Base-by-base conservation (phyloP, 2,113 vertebrate genomes). In the Oncorhynchus clarkii region DNA sequence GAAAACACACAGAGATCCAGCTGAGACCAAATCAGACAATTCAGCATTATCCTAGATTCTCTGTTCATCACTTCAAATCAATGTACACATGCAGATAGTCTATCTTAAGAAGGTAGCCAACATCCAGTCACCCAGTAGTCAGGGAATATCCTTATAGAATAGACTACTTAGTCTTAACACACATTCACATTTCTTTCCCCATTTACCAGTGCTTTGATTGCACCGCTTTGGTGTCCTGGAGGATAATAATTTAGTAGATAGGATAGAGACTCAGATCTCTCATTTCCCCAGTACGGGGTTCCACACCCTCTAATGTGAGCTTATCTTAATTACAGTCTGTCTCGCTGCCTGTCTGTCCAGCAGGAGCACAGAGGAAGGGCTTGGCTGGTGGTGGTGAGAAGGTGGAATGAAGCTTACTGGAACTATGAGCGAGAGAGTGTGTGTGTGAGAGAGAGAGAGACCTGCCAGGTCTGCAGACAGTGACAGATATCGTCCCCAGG, bases 1-100 rank as follows among this genome's bases (percentile, higher is more conserved):
- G 68, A 39, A 71, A 82, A 62, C n/a, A n/a, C 5, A 75, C 69
- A 77, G 70, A 77, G 29, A 67, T 39, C 45, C 34, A 39, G 29
- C 57, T 72, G 72, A 75, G 71, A 73, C 70, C 70, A 73, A 69
- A 54, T 26, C 34, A 70, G 39, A 70, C 13, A 24, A 64, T 22
- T 39, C 24, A 16, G 29, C 27, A 70, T 45, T 48, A 12, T 48
- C 22, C 22, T 16, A 70, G 51, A 54, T 18, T 57, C 54, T 57
- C 14, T 45, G 11, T 45, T 45, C 39, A 45, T 54, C 16, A 54
- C 59, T 22, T 24, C 20, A 13, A n/a, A 62, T 24, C 59, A 62
- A 54, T 16, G 16, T 54, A 54, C 51, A 54, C 3, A 18, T 16
- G 51, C 51, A 18, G 51, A 4, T 62, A 62, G 39, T 45, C 39